phyloP scores from a whole-genome alignment of 2,888 invertebrate genomes.

The Resseliella maxima region DNA sequence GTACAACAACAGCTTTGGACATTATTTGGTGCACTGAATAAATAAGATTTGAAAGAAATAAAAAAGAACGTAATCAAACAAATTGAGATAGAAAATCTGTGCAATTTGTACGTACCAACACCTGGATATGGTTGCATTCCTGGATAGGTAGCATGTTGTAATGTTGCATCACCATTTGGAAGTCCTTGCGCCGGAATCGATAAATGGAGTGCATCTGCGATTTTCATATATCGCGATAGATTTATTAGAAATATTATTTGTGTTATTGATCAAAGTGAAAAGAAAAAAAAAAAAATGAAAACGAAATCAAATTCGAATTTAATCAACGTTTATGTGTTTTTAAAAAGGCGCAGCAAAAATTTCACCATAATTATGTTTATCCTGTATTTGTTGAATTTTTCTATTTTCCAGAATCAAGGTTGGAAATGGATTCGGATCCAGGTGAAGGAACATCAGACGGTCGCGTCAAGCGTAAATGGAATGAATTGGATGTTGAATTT shows the following conservation, averaged over 20 bases:
- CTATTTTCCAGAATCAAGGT: no score
- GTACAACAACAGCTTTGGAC: conserved; percentile 33
- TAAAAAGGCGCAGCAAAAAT: no score
- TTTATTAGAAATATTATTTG: conserved; percentile 3
- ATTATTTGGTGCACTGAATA: conserved; percentile 42
- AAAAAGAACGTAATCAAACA: no score
- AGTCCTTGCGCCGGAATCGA: conserved; percentile 91
- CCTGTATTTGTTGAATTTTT: no score
- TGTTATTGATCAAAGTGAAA: background rate
- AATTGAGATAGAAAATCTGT: background rate
- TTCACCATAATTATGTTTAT: no score
- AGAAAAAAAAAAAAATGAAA: background rate
- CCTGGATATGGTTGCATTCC: conserved; percentile 93
- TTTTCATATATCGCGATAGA: background rate
- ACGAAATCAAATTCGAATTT: no score
- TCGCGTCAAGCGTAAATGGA: no score
- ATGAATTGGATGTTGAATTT: no score
- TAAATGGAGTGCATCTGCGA: conserved; percentile 77
- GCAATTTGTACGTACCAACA: conserved; percentile 80
- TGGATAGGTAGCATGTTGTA: conserved; percentile 85
- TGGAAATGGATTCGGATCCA: no score
- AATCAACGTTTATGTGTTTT: no score
- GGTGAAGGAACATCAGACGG: no score
- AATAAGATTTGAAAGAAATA: background rate
- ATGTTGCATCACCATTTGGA: conserved; percentile 86